These are phyloP conservation scores for Parelbella ahira DNA, from an alignment of 2,888 invertebrate species.

Conservation along the genomic window DNA sequence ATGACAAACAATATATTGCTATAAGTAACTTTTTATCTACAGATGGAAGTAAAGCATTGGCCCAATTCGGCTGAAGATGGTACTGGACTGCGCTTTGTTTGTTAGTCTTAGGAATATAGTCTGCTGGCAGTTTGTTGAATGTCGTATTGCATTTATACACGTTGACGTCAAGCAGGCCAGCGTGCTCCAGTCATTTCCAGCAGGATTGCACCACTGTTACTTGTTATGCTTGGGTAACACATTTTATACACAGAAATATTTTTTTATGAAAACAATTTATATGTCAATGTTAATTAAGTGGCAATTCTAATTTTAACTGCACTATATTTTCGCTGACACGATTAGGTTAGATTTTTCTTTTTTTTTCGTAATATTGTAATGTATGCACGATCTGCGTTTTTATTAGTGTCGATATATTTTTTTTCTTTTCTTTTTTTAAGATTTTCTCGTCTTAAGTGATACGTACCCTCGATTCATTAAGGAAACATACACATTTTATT, in stretches of 20 bases:
- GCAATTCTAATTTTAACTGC: conserved; percentile 76
- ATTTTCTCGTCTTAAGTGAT: conserved; percentile 46
- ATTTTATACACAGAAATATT: conserved; percentile 79
- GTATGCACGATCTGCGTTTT: conserved; percentile 79
- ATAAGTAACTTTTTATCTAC: conserved; percentile 74
- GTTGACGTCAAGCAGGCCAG: conserved; percentile 1
- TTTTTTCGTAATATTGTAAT: conserved; percentile 72
- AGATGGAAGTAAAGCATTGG: conserved; percentile 55
- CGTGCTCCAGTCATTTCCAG: conserved; percentile 37
- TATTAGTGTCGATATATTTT: conserved; percentile 62
- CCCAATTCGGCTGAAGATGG: conserved; percentile 47
- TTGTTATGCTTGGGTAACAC: conserved; percentile 75
- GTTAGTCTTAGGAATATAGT: conserved; percentile 18
- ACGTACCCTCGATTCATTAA: conserved; percentile 42
- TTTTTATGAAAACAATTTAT: conserved; percentile 76
- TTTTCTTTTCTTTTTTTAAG: conserved; percentile 50
- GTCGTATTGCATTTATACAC: not conserved
- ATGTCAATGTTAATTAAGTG: conserved; percentile 76
- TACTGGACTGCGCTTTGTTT: conserved; percentile 6
- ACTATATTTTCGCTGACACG: conserved; percentile 80
- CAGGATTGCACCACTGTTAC: conserved; percentile 48
- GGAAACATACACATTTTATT: conserved; percentile 52
- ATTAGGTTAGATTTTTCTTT: conserved; percentile 64
- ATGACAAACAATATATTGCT: conserved; percentile 71
- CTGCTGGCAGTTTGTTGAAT: conserved; percentile 17